These are phyloP conservation scores for Apis laboriosa DNA, from an alignment of 1,140 invertebrate genomes.

Conservation along the genomic window DNA sequence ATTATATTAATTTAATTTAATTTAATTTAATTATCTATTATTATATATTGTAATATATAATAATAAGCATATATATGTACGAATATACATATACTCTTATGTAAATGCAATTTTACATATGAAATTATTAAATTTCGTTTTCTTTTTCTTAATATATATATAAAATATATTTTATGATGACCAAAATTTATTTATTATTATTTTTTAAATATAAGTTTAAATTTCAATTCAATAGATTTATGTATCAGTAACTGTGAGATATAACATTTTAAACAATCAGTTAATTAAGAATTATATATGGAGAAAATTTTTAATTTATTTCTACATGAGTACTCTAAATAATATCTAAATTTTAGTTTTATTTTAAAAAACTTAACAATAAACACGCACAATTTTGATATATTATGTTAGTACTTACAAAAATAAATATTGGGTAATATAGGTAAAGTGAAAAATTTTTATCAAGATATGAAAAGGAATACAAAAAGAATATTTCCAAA, in stretches of 20 bases:
- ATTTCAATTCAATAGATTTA: neutral
- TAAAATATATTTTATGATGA: neutral
- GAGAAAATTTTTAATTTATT: neutral
- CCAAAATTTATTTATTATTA: neutral
- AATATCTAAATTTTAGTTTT: constrained; percentile 1
- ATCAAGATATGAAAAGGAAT: constrained; percentile 6
- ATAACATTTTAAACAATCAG: neutral
- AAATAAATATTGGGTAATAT: neutral
- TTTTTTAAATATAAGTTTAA: neutral
- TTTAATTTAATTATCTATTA: neutral
- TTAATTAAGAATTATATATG: neutral
- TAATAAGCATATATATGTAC: neutral
- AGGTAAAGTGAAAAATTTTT: neutral
- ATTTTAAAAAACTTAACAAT: neutral
- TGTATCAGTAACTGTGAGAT: neutral
- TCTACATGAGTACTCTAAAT: neutral
- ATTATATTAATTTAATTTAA: constrained; percentile 16
- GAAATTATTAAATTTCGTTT: neutral
- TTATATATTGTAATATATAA: neutral
- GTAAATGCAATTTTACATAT: neutral
- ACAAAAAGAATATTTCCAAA: constrained; percentile 18
- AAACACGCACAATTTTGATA: neutral
- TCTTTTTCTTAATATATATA: neutral
- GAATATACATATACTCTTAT: neutral
- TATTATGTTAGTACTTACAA: neutral